Percentiles rank a stretch among this genome's conserved stretches.
These are phyloP conservation scores for Pterocles orientalis DNA, from an alignment of 2,113 vertebrate genomes.

Conservation along the genomic window DNA sequence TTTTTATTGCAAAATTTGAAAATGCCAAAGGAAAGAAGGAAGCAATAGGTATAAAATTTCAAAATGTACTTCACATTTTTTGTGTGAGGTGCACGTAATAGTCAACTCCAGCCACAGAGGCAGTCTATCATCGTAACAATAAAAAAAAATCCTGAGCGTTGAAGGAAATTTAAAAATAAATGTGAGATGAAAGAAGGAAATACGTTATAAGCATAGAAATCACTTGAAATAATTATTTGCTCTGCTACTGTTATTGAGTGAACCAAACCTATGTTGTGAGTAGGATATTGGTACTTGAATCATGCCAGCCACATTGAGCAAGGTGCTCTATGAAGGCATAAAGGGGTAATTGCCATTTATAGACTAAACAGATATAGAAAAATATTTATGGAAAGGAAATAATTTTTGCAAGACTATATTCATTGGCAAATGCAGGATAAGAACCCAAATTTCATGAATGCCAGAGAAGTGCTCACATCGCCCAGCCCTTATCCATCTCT, in stretches of 20 bases:
- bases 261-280: not conserved
- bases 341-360: not conserved
- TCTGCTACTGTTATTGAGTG: not conserved
- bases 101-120: not conserved
- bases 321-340: fast-evolving
- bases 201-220: not conserved
- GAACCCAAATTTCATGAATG: not conserved
- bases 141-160: not conserved
- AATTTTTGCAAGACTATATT: not conserved
- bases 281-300: not conserved
- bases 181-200: not conserved
- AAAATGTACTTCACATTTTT: not conserved
- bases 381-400: not conserved
- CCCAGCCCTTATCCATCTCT: not conserved
- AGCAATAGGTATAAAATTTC: not conserved
- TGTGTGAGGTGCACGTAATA: not conserved
- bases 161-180: not conserved
- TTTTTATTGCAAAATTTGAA: not conserved
- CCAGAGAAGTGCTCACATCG: not conserved
- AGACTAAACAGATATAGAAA: not conserved
- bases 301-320: not conserved
- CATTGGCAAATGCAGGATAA: not conserved
- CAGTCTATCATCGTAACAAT: not conserved
- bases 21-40: not conserved
- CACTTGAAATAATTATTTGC: not conserved